These are phyloP conservation scores for Athene noctua DNA, from an alignment of 2,113 vertebrate species.

Conservation along the genomic window DNA sequence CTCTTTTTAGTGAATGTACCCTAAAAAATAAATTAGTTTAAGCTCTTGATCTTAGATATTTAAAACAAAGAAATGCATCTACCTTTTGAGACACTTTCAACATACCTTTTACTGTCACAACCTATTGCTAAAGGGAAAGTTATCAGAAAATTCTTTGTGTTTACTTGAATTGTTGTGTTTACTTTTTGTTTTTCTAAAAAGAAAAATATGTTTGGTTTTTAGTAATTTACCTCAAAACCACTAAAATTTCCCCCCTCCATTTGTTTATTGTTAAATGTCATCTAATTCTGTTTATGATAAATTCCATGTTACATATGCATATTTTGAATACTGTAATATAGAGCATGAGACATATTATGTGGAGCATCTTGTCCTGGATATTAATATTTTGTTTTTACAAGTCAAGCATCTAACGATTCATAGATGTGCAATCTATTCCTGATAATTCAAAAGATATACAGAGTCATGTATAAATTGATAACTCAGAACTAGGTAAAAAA, in stretches of 20 bases:
- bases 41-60: neutral
- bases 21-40: neutral
- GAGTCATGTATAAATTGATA: neutral
- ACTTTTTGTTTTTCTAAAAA: neutral
- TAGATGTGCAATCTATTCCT: neutral
- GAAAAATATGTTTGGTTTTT: neutral
- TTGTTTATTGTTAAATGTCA: neutral
- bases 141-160: neutral
- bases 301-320: neutral
- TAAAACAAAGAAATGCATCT: neutral
- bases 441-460: neutral
- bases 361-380: neutral
- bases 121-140: neutral
- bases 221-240: neutral
- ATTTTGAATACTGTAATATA: neutral
- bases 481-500: neutral
- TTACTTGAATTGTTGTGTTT: neutral
- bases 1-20: neutral
- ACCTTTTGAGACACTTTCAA: neutral
- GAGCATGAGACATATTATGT: neutral
- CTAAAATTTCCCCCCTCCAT: neutral
- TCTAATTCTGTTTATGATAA: neutral
- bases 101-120: neutral
- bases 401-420: neutral
- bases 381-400: neutral